These are phyloP conservation scores for Anastrepha obliqua DNA, from an alignment of 1,140 invertebrate genomes.

Conservation along the genomic window DNA sequence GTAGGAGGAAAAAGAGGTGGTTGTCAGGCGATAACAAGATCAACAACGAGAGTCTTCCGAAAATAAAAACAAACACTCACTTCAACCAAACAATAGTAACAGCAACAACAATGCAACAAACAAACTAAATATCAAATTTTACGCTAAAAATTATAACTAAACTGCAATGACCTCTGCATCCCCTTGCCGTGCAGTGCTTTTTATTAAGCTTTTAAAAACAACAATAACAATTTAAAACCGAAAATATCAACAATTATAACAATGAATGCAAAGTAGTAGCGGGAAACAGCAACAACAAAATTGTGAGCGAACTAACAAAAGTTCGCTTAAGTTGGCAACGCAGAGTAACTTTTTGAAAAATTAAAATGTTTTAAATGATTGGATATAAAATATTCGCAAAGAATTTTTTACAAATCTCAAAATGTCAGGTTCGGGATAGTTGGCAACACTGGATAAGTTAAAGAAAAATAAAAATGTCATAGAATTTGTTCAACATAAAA, in stretches of 20 bases:
- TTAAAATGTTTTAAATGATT: too few relatives aligned
- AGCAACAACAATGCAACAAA: not conserved
- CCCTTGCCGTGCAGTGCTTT: not conserved
- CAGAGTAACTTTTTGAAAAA: too few relatives aligned
- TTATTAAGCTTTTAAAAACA: conserved; percentile 1
- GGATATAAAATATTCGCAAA: too few relatives aligned
- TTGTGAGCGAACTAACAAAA: too few relatives aligned
- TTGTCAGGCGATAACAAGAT: conserved; percentile 11
- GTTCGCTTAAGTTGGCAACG: too few relatives aligned
- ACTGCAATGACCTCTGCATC: not conserved
- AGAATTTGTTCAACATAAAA: too few relatives aligned
- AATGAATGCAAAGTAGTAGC: not conserved
- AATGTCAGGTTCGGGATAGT: too few relatives aligned
- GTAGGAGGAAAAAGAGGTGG: not conserved
- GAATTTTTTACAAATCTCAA: too few relatives aligned
- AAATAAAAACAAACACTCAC: not conserved
- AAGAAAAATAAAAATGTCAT: too few relatives aligned
- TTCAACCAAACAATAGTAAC: not conserved
- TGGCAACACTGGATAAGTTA: too few relatives aligned
- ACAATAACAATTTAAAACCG: conserved; percentile 27
- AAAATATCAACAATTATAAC: conserved; percentile 23
- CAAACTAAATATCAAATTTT: not conserved
- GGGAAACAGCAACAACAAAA: not conserved
- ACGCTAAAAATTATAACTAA: conserved; percentile 19
- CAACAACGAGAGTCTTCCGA: not conserved